A percentile compares a stretch with the other conserved stretches of the same genome.
phyloP scores from a whole-genome alignment of 2,888 invertebrate genomes.

The Caenorhabditis sp. region DNA sequence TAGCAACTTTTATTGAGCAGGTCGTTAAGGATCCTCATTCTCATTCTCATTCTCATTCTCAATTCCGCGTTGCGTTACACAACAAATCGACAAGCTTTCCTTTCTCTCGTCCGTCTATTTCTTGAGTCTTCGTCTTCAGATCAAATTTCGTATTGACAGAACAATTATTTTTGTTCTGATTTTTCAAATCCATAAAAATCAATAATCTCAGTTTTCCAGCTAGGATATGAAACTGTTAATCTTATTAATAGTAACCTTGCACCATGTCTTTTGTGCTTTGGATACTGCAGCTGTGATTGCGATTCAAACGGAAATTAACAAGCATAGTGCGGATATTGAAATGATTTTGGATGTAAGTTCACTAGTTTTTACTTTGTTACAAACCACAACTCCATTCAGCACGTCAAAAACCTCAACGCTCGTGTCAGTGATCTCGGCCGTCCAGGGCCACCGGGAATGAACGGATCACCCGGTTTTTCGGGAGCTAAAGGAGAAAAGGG shows the following conservation, averaged over 20 bases:
- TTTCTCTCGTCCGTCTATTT: no score
- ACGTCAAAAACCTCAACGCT: constrained; percentile 75
- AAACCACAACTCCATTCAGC: no score
- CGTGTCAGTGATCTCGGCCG: constrained; percentile 72
- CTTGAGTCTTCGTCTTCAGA: constrained; percentile 29
- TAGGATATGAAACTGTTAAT: constrained; percentile 35
- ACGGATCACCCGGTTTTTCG: constrained; percentile 74
- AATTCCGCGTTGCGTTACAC: no score
- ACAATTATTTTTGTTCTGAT: neutral
- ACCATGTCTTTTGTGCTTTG: constrained; percentile 59
- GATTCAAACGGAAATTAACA: constrained; percentile 77
- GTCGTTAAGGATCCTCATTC: constrained; percentile 25
- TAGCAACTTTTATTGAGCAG: constrained; percentile 30
- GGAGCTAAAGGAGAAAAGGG: constrained; percentile 76
- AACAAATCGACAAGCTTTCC: no score
- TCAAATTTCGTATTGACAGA: constrained; percentile 49
- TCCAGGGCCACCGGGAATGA: constrained; percentile 74
- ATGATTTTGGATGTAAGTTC: constrained; percentile 74
- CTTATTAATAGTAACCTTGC: constrained; percentile 31
- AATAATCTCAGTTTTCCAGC: neutral
- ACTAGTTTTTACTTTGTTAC: constrained; percentile 14
- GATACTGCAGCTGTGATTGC: constrained; percentile 76
- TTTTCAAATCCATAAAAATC: neutral
- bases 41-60: no score
- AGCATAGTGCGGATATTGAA: constrained; percentile 74